These are phyloP conservation scores for Autographa pulchrina DNA, from an alignment of 2,888 invertebrate genomes.

Conservation along the genomic window DNA sequence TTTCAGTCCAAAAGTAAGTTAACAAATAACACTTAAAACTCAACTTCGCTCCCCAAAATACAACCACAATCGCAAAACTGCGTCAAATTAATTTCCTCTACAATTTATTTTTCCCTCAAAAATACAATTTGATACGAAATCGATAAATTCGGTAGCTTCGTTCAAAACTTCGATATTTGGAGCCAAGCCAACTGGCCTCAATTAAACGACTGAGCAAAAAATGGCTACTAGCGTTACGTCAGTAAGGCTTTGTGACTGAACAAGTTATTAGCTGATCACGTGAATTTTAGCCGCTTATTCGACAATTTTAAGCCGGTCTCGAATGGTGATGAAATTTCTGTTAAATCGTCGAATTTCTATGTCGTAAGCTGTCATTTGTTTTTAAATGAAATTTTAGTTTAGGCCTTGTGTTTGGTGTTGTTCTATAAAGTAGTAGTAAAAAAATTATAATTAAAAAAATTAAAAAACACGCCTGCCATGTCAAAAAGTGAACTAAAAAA, in stretches of 20 bases:
- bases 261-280: slow-evolving; percentile 27
- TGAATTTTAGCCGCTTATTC: neutral
- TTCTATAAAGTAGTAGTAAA: too few species aligned
- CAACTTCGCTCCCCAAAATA: neutral
- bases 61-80: neutral
- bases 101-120: slow-evolving; percentile 11
- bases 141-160: slow-evolving; percentile 42
- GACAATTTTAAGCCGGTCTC: neutral
- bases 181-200: slow-evolving; percentile 47
- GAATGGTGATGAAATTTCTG: neutral
- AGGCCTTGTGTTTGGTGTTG: too few species aligned
- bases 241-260: slow-evolving; percentile 17
- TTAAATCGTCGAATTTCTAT: too few species aligned
- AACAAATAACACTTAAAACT: neutral
- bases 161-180: slow-evolving; percentile 28
- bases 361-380: too few species aligned
- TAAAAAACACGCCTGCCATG: too few species aligned
- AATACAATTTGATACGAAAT: slow-evolving; percentile 13
- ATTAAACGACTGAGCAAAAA: slow-evolving; percentile 52
- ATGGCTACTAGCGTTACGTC: slow-evolving; percentile 25
- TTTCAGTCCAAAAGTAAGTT: neutral
- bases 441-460: too few species aligned
- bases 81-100: neutral
- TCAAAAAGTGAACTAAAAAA: too few species aligned
- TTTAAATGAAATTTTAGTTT: too few species aligned